Evolutionary conservation across 2,113 vertebrate species (phyloP).

Genomic region (Antigone vipio): DNA sequence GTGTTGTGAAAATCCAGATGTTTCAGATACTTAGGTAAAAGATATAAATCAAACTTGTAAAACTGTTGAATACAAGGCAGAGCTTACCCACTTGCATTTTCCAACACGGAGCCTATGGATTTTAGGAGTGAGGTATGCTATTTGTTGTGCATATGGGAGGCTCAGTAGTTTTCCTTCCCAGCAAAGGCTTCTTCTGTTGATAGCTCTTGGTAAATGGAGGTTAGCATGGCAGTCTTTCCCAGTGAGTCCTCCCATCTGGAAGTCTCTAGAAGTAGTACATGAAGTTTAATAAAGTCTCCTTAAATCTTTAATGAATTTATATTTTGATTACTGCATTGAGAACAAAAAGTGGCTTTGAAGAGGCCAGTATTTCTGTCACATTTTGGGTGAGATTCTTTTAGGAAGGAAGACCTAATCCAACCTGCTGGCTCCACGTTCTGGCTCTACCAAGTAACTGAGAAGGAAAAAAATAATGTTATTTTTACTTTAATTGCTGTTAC

Average conservation of each 20-base stretch:
- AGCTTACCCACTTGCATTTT: neutral
- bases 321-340: neutral
- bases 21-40: neutral
- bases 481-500: neutral
- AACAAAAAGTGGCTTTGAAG: neutral
- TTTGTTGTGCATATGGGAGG: accelerated
- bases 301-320: neutral
- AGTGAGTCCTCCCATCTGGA: neutral
- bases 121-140: neutral
- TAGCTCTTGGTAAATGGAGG: neutral
- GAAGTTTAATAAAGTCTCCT: neutral
- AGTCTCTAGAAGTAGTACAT: neutral
- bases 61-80: neutral
- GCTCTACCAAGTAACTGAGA: neutral
- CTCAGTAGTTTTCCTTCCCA: neutral
- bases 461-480: neutral
- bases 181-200: neutral
- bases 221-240: neutral
- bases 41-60: neutral
- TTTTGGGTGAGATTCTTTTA: neutral
- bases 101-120: neutral
- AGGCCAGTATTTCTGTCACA: neutral
- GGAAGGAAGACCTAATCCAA: neutral
- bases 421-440: neutral
- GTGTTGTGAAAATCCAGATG: neutral